Conservation (phyloP, 2,113 vertebrate species). For the Chamaetylas fuelleborni region DNA sequence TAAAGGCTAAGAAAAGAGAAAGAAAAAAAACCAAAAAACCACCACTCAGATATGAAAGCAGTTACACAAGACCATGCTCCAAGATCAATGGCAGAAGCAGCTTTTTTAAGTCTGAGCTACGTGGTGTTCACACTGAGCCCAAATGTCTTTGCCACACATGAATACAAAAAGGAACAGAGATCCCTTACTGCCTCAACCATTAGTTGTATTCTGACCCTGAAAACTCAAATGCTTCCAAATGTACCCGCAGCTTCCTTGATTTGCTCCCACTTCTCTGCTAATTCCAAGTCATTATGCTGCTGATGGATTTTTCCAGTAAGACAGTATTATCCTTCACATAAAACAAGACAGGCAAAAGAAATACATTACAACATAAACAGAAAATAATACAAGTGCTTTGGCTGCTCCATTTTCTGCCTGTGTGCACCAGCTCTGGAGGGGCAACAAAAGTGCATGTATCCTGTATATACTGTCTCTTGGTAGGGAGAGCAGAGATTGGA, state of each 20-base stretch:
- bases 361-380: not conserved
- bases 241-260: not conserved
- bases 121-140: not conserved
- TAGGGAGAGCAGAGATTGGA: fast-evolving
- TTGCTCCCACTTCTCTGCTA: not conserved
- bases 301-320: not conserved
- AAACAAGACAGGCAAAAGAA: not conserved
- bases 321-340: not conserved
- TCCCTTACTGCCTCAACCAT: not conserved
- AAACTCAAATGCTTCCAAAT: not conserved
- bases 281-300: not conserved
- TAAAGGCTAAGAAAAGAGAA: not conserved
- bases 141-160: not conserved
- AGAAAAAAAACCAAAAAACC: fast-evolving
- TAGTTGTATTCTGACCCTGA: not conserved
- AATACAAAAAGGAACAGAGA: not conserved
- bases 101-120: not conserved
- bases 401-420: not conserved
- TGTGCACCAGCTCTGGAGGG: not conserved
- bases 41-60: not conserved
- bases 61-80: not conserved
- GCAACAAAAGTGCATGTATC: not conserved
- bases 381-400: not conserved
- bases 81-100: not conserved
- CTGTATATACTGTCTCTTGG: not conserved